Percentiles rank a stretch among this genome's conserved stretches.
Evolutionary conservation across 1,140 invertebrate genomes (phyloP).

Genomic region (Drosophila quadrilineata): DNA sequence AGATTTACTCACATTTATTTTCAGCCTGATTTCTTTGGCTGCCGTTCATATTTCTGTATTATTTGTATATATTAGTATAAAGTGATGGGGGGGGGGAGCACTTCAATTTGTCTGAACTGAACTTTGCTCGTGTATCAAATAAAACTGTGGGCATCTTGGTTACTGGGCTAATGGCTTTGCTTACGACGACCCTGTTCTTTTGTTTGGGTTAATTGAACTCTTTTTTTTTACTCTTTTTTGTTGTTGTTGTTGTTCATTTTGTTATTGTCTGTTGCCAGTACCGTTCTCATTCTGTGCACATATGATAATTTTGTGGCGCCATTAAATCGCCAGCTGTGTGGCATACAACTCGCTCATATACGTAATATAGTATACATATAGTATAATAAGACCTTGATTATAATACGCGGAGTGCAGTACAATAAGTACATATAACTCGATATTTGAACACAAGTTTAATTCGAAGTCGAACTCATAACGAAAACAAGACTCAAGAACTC

Average conservation of each 20-base stretch:
- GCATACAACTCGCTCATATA: too few relatives aligned
- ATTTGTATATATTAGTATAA: too few relatives aligned
- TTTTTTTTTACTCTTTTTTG: constrained; percentile 35
- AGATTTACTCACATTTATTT: too few relatives aligned
- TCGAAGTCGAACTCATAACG: too few relatives aligned
- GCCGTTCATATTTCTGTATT: too few relatives aligned
- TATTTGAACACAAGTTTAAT: constrained; percentile 10
- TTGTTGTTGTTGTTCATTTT: neutral
- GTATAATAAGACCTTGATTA: constrained; percentile 37
- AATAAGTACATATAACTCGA: constrained; percentile 15
- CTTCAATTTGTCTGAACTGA: too few relatives aligned
- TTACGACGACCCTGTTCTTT: constrained; percentile 68
- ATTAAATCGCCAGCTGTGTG: constrained; percentile 34
- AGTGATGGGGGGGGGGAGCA: too few relatives aligned
- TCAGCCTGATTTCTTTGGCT: too few relatives aligned
- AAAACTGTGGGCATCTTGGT: constrained; percentile 63
- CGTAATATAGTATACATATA: too few relatives aligned
- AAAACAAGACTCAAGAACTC: too few relatives aligned
- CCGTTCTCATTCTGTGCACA: constrained; percentile 4
- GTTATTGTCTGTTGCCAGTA: too few relatives aligned
- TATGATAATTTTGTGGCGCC: constrained; percentile 28
- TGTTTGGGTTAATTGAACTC: constrained; percentile 68
- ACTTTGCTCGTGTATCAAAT: constrained; percentile 32
- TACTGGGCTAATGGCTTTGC: constrained; percentile 75
- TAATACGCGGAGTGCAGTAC: constrained; percentile 10